phyloP scores from a whole-genome alignment of 92 coral and sea anemone genomes.

The Micromussa lordhowensis region DNA sequence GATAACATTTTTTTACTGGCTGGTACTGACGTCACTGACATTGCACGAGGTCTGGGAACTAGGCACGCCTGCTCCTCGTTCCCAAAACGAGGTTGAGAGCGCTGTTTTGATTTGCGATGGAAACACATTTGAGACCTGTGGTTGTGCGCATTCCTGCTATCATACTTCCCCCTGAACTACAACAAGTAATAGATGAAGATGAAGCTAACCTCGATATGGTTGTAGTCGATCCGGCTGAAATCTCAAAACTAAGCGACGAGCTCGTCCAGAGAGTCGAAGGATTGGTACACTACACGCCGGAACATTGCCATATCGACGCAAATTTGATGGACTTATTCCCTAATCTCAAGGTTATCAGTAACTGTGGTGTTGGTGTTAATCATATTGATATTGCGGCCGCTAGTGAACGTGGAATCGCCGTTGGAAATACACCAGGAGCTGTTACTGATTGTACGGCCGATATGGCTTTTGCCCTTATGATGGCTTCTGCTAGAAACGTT shows the following conservation, averaged over 20 bases:
- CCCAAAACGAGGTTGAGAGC: too few species aligned
- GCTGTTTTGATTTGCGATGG: constrained; percentile 15
- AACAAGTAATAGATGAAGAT: neutral
- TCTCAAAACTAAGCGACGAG: neutral
- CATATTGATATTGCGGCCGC: constrained; percentile 79
- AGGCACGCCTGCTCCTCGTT: too few species aligned
- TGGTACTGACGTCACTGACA: too few species aligned
- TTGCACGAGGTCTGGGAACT: too few species aligned
- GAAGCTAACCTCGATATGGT: neutral
- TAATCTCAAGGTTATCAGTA: constrained; percentile 64
- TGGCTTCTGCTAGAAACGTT: constrained; percentile 86
- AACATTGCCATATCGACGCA: neutral
- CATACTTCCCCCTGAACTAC: constrained; percentile 21
- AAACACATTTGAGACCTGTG: neutral
- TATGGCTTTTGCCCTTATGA: constrained; percentile 70
- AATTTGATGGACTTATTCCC: constrained; percentile 72
- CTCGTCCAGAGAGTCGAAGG: constrained; percentile 20
- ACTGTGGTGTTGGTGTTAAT: constrained; percentile 63
- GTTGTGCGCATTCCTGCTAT: constrained; percentile 26
- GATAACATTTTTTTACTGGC: too few species aligned
- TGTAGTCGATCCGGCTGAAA: neutral
- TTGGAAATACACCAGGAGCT: constrained; percentile 71
- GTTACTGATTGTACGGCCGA: constrained; percentile 74
- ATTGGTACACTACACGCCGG: neutral
- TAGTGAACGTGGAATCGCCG: constrained; percentile 68